Base-by-base conservation (phyloP, 2,113 vertebrate species). In the Setophaga coronata region DNA sequence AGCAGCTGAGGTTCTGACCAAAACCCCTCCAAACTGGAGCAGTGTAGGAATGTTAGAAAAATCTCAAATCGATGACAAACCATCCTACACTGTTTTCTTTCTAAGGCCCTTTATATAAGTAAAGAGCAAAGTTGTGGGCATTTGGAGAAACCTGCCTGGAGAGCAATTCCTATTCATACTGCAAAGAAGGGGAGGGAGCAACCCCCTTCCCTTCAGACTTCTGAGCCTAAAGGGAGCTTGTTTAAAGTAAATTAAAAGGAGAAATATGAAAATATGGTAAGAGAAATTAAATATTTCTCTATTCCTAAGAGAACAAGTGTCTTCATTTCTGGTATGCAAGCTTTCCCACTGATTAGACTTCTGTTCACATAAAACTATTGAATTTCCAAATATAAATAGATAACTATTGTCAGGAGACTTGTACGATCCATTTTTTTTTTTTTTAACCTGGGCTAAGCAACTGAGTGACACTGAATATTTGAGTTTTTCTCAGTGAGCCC, bases 161-260 rank as follows among this genome's bases (percentile, higher is more conserved):
- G 64, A 95, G 36, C 31, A 43, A 56, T 78, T 81, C 72, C 38
- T 58, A 40, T 76, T 95, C 33, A 5, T 77, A 40, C 38, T 82
- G 31, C 67, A 83, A 86, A 90, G 50, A 89, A 64, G 1, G 1
- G 14, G 36, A 88, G 58, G 4, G 28, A 91, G 45, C 85, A 95
- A 74, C 0, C 4, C 28, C 20, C 18, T 86, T 93, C 26, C 21
- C 34, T 67, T 92, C 43, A 33, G 50, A 43, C 21, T 67, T 69
- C 18, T 0, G 4, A 85, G 19, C 26, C 60, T 89, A 67, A 66
- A 73, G 36, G 47, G 25, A 82, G 10, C 48, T 82, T 92, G 77
- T 93, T 67, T 85, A 91, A 91, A 95, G 18, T 69, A 87, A 91
- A 93, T 89, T 74, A 51, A 54, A 89, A 89, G 21, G n/a, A 87